These are phyloP conservation scores for Cotesia typhae DNA, from an alignment of 1,140 invertebrate genomes.

Conservation along the genomic window DNA sequence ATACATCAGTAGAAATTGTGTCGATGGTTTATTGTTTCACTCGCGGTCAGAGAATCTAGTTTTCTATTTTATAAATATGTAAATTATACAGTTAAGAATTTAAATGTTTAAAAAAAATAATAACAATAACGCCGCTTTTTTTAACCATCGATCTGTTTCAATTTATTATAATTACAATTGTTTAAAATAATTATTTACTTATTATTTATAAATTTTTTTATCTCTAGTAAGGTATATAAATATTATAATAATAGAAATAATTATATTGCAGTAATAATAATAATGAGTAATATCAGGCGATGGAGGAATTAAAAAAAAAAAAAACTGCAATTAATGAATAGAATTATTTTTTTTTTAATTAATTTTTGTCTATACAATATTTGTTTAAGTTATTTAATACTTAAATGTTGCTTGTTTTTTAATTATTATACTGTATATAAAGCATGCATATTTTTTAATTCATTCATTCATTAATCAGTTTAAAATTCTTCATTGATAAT, in stretches of 20 bases:
- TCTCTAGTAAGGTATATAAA: too few species aligned
- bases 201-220: slow-evolving; percentile 16
- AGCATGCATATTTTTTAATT: slow-evolving; percentile 54
- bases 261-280: slow-evolving; percentile 31
- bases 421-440: slow-evolving; percentile 55
- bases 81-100: slow-evolving; percentile 49
- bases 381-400: slow-evolving; percentile 15
- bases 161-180: too few species aligned
- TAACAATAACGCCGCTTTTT: slow-evolving; percentile 26
- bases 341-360: slow-evolving; percentile 28
- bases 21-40: slow-evolving; percentile 54
- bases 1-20: slow-evolving; percentile 30
- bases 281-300: slow-evolving; percentile 23
- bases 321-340: slow-evolving; percentile 30
- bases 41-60: slow-evolving; percentile 56
- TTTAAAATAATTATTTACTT: too few species aligned
- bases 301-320: slow-evolving; percentile 18
- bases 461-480: slow-evolving; percentile 36
- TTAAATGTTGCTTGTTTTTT: slow-evolving; percentile 35
- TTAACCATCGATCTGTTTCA: slow-evolving; percentile 43
- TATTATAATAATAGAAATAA: slow-evolving; percentile 36
- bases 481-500: slow-evolving; percentile 34
- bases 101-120: slow-evolving; percentile 38
- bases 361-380: too few species aligned
- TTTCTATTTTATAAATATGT: slow-evolving; percentile 56